Conservation (phyloP, 2,797 vertebrate genomes). For the Chlorospingus semifuscus region DNA sequence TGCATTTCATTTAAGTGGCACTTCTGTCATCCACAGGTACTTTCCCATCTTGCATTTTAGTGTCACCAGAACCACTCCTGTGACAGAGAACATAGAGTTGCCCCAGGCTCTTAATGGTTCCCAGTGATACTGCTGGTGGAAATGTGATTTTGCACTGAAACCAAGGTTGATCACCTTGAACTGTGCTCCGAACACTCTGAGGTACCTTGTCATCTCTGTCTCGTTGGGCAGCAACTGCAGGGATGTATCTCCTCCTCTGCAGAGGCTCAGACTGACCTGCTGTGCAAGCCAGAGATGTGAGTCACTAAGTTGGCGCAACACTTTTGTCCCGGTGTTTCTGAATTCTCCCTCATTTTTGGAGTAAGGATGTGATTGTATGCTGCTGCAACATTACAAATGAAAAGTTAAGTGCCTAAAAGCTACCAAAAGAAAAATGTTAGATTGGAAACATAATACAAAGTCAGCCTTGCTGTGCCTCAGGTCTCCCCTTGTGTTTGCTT, state of each 20-base stretch:
- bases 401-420: neutral
- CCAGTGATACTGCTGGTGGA: neutral
- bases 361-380: neutral
- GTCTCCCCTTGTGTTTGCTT: neutral
- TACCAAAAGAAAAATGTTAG: neutral
- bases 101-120: neutral
- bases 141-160: neutral
- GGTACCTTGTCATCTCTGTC: neutral
- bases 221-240: neutral
- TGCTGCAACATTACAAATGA: neutral
- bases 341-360: neutral
- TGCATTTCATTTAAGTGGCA: neutral
- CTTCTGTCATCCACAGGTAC: neutral
- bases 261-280: neutral
- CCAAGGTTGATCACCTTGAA: neutral
- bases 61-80: neutral
- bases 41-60: neutral
- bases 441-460: neutral
- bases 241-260: neutral
- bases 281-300: neutral
- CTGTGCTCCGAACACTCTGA: neutral
- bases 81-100: neutral
- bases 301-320: neutral
- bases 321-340: neutral
- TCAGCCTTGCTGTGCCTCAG: accelerated